Evolutionary conservation across 1,140 invertebrate species (phyloP), one percentile per base, ranked within the genome.

Genomic region (Ceratina australensis): DNA sequence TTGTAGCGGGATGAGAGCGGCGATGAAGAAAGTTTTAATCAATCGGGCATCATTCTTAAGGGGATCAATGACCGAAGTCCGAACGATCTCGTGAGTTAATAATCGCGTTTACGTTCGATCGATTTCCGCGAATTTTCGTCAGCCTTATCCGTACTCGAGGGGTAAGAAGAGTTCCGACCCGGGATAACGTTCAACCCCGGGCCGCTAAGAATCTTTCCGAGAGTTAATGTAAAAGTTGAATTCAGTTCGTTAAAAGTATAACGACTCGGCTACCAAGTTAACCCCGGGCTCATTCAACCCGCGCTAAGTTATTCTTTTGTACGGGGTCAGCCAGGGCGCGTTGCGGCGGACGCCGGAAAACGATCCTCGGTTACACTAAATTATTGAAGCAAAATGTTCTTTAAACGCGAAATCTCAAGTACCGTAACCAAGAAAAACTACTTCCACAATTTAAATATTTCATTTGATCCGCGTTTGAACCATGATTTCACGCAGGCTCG

Each of bases 241-340:
- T 72, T 22, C 47, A 64, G n/a, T 72, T 72, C 71, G 47, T 63
- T 72, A 72, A 63, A 72, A 72, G 71, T 72, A 72, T 61, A 72
- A 72, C 47, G 71, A 72, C 12, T n/a, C 3, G 15, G 16, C 28
- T 66, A 15, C 22, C 72, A 67, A 67, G 24, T 64, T 64, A 33
- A 72, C 71, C 59, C 59, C 24, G 20, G 22, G 1, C 20, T 50
- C 54, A 42, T 69, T 69, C 67, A 57, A 24, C 8, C 67, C 28
- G n/a, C 28, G 10, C 68, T 26, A 59, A 57, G 33, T 33, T 59
- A 71, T 71, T 71, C 68, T 71, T 71, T 71, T 59, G 68, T 71
- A 57, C 8, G 33, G n/a, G n/a, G n/a, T n/a, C n/a, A n/a, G 33
- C 33, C 33, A 42, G 33, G 33, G 33, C 33, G 33, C 33, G 33